phyloP scores from a whole-genome alignment of 37 sponge, comb jelly and placozoan species.

The Cliona cf. orientalis region DNA sequence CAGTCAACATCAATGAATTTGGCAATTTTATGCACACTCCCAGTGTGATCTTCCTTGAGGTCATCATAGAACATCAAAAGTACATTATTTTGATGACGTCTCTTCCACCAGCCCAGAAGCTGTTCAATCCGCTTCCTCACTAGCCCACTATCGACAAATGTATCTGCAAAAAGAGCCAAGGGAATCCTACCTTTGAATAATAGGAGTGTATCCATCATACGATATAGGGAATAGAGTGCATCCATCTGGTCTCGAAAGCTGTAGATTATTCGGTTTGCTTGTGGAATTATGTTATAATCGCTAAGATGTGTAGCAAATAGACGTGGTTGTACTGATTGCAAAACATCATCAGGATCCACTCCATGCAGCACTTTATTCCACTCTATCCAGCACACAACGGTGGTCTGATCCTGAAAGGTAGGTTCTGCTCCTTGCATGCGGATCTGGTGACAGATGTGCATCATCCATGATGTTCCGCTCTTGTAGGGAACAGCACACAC shows the following conservation, averaged over 20 bases:
- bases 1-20: slow-evolving; percentile 35
- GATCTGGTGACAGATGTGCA: slow-evolving; percentile 12
- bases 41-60: slow-evolving; percentile 42
- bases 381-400: slow-evolving; percentile 5
- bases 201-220: slow-evolving; percentile 1
- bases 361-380: neutral
- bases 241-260: slow-evolving; percentile 19
- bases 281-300: slow-evolving; percentile 6
- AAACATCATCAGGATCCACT: neutral
- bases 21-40: slow-evolving; percentile 31
- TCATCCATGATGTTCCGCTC: slow-evolving; percentile 5
- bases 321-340: slow-evolving; percentile 21
- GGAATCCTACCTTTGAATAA: slow-evolving; percentile 11
- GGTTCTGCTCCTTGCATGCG: slow-evolving; percentile 21
- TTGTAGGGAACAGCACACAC: neutral
- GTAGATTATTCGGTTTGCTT: slow-evolving; percentile 13
- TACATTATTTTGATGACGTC: slow-evolving; percentile 48
- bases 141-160: neutral
- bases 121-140: neutral
- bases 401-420: slow-evolving; percentile 1
- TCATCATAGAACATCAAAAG: slow-evolving; percentile 48
- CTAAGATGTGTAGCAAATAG: neutral
- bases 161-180: neutral
- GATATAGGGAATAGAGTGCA: slow-evolving; percentile 9
- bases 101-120: slow-evolving; percentile 44